Evolutionary conservation across 2,888 invertebrate genomes (phyloP).

Genomic region (Melinaea menophilus): DNA sequence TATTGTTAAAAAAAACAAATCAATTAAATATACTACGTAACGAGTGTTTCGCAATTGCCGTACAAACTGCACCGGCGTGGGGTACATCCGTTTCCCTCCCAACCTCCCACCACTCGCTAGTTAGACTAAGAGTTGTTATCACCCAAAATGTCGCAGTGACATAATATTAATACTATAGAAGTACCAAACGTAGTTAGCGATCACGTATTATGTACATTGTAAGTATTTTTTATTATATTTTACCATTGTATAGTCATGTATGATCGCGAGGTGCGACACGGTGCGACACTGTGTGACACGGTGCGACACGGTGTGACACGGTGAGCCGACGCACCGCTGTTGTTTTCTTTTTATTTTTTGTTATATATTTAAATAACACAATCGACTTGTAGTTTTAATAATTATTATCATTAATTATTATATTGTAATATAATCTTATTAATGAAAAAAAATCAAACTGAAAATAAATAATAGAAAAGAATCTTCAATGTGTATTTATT

Average conservation of each 20-base stretch:
- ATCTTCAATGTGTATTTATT: conserved; percentile 43
- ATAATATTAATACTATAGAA: conserved; percentile 66
- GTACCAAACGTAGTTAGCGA: conserved; percentile 76
- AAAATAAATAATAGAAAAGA: conserved; percentile 76
- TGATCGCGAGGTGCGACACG: conserved; percentile 66
- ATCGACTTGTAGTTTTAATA: conserved; percentile 77
- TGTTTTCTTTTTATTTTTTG: conserved; percentile 71
- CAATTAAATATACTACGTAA: conserved; percentile 11
- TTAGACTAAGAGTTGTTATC: conserved; percentile 58
- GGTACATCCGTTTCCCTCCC: conserved; percentile 44
- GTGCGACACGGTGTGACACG: conserved; percentile 52
- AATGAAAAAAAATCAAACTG: conserved; percentile 78
- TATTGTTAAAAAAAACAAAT: conserved; percentile 11
- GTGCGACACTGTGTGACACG: conserved; percentile 51
- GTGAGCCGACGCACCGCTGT: conserved; percentile 63
- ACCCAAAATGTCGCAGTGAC: conserved; percentile 44
- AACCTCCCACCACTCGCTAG: conserved; percentile 65
- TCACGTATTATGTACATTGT: conserved; percentile 77
- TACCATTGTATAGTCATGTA: conserved; percentile 77
- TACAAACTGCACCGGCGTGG: conserved; percentile 32
- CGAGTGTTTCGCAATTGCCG: conserved; percentile 21
- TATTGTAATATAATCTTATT: conserved; percentile 79
- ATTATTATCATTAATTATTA: conserved; percentile 77
- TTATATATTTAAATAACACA: conserved; percentile 78
- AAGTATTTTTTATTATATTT: conserved; percentile 74